Evolutionary conservation across 2,888 invertebrate species (phyloP), one percentile per base, ranked within the genome.

Genomic region (Leptothorax acervorum): DNA sequence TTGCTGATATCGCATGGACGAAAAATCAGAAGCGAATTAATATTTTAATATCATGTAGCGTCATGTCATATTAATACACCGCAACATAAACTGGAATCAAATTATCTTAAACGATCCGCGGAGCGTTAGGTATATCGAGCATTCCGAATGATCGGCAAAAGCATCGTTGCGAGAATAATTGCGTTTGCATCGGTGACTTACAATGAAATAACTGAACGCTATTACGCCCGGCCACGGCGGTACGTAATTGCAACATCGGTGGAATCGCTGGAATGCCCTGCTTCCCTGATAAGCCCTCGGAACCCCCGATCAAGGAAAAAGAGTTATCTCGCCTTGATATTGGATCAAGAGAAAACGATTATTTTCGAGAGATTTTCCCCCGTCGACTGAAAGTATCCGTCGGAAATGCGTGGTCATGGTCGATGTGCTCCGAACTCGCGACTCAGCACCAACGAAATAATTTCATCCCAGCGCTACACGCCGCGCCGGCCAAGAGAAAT

Each of bases 281-380:
- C 68, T 63, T 68, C 48, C 65, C 66, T 63, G 85, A 81, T 89
- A 88, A 87, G 48, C 45, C 15, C 62, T 60, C 68, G 76, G 57
- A 66, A 73, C 68, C 23, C 62, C 73, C 71, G 76, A 73, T 86
- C 79, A 65, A 76, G 71, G 75, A 68, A 82, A 90, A 87, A 88
- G 90, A 85, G 88, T 84, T 82, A 88, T 85, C 82, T 83, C 45
- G 74, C 65, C 83, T 65, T 66, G 84, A 87, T 87, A 85, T 83
- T 85, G 85, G 81, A 83, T 78, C 71, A 62, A 53, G 85, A 23
- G 70, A 66, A 83, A 82, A 79, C 84, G 71, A 90, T 90, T 85
- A 89, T 89, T 89, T 82, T 79, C 73, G 12, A 48, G 74, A 68
- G 23, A 23, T 23, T 74, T 84, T 87, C 82, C 73, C 66, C 42